These are phyloP conservation scores for Pelecanus crispus DNA, from an alignment of 2,113 vertebrate genomes.

Conservation along the genomic window DNA sequence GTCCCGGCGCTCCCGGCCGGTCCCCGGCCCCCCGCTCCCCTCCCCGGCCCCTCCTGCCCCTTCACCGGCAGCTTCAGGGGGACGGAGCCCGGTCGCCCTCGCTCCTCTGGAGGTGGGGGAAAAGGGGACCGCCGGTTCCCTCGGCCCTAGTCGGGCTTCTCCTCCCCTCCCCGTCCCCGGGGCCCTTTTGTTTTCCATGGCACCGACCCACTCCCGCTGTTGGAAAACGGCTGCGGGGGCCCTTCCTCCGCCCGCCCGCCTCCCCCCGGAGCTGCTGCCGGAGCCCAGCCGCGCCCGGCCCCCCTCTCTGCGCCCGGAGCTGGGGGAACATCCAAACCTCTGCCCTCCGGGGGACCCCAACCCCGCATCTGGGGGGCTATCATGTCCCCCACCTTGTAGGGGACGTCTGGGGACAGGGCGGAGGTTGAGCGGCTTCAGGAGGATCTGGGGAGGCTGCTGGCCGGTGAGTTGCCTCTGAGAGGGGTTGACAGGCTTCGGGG, in stretches of 20 bases:
- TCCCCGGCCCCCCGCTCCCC: neutral
- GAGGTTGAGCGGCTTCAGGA: neutral
- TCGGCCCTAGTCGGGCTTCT: neutral
- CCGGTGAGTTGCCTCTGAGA: neutral
- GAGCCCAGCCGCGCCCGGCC: neutral
- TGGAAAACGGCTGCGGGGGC: neutral
- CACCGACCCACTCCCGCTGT: neutral
- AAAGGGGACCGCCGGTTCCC: neutral
- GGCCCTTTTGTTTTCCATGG: constrained; percentile 23
- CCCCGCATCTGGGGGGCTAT: too few relatives aligned
- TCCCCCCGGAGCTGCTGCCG: neutral
- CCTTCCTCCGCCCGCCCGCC: neutral
- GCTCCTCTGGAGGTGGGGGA: neutral
- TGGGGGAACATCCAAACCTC: neutral
- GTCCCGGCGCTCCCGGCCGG: neutral
- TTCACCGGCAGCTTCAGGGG: neutral
- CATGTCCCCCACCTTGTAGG: neutral
- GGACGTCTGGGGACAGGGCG: neutral
- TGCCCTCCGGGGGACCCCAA: neutral
- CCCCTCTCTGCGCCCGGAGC: neutral
- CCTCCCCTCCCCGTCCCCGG: constrained; percentile 2
- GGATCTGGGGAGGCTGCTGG: neutral
- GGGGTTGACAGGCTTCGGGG: neutral
- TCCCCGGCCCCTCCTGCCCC: neutral
- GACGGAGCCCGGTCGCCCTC: neutral